These are phyloP conservation scores for Nasonovia ribisnigri DNA, from an alignment of 2,888 invertebrate species.

Conservation along the genomic window DNA sequence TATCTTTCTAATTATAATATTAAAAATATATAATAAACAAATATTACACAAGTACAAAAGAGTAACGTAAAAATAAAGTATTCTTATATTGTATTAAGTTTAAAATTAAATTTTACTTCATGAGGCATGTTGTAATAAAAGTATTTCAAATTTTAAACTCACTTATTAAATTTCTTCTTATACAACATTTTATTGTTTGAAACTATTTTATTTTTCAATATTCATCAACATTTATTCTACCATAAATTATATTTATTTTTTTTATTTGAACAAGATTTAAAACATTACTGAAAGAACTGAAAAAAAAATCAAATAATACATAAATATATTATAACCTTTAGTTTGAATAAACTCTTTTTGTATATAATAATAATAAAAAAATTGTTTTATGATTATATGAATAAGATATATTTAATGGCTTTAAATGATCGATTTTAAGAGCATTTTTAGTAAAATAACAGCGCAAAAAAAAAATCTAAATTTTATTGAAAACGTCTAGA, in stretches of 20 bases:
- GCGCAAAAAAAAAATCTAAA: slow-evolving; percentile 26
- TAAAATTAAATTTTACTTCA: neutral
- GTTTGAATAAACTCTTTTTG: neutral
- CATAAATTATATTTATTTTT: neutral
- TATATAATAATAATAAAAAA: neutral
- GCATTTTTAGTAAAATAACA: slow-evolving; percentile 45
- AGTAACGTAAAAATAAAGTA: neutral
- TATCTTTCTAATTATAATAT: neutral
- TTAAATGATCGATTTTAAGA: slow-evolving; percentile 47
- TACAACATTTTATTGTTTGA: neutral
- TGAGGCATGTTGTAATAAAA: neutral
- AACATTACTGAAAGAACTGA: neutral
- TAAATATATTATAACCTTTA: neutral
- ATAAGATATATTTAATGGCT: slow-evolving; percentile 13
- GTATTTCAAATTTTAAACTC: neutral
- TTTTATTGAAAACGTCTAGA: slow-evolving; percentile 63
- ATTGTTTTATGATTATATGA: neutral
- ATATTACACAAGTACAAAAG: neutral
- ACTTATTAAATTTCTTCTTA: neutral
- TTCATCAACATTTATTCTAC: neutral
- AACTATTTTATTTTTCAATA: neutral
- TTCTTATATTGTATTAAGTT: neutral
- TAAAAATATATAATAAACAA: neutral
- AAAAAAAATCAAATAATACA: neutral
- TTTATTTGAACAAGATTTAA: neutral